Conservation (phyloP, 1,140 invertebrate species). For the Drosophila melanica region DNA sequence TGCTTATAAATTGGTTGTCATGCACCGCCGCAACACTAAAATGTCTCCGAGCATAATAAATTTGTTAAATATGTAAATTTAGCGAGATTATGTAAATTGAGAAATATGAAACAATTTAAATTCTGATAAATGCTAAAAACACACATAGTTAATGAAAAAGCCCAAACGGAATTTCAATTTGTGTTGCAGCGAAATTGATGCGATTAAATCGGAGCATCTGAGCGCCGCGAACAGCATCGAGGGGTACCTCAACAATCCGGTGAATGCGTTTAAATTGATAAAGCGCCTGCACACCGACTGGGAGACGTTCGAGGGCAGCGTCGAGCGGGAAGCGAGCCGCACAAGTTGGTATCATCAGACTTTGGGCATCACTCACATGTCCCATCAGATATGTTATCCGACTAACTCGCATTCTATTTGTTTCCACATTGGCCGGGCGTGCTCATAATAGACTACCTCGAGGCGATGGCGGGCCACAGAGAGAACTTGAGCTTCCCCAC, state of each 20-base stretch:
- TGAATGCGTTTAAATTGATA: conserved; percentile 97
- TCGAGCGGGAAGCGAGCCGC: conserved; percentile 52
- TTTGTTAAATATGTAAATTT: conserved; percentile 17
- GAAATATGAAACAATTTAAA: conserved; percentile 45
- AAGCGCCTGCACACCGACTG: conserved; percentile 97
- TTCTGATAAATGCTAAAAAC: conserved; percentile 30
- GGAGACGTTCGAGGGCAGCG: conserved; percentile 86
- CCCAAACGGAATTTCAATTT: conserved; percentile 11
- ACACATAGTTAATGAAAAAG: conserved; percentile 1
- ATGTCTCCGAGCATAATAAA: conserved; percentile 3
- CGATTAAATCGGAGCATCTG: conserved; percentile 89
- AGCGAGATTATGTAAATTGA: conserved; percentile 46
- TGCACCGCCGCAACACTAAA: conserved; percentile 15
- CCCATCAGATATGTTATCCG: conserved; percentile 6
- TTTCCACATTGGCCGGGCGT: background rate
- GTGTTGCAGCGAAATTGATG: conserved; percentile 86
- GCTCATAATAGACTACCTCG: conserved; percentile 86
- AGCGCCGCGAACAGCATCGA: conserved; percentile 91
- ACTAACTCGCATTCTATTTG: conserved; percentile 22
- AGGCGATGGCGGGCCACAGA: conserved; percentile 88
- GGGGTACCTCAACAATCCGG: conserved; percentile 95
- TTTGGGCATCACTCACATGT: conserved; percentile 5
- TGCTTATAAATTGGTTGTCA: conserved; percentile 37
- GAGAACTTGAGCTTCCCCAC: conserved; percentile 91
- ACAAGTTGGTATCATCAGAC: conserved; percentile 33